Conservation (phyloP, 2,113 vertebrate species). For the Pantherophis guttatus region DNA sequence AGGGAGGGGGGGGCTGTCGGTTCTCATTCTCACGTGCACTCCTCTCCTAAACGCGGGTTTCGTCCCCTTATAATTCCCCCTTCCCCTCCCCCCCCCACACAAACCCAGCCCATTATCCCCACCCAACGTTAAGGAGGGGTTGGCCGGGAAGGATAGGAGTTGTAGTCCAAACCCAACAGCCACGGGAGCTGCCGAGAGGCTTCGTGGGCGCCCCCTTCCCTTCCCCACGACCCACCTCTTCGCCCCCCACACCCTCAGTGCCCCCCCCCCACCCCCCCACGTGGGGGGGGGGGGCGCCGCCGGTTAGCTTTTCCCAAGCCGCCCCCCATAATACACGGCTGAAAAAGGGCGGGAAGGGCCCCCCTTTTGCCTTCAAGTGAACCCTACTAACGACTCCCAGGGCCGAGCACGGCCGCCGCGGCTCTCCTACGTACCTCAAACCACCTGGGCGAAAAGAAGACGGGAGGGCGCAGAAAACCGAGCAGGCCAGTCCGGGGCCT, state of each 20-base stretch:
- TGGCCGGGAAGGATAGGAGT: background rate
- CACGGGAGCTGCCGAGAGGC: background rate
- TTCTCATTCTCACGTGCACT: background rate
- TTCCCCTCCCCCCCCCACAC: too few species aligned
- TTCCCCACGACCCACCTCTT: too few species aligned
- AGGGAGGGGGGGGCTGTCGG: background rate
- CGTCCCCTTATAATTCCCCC: background rate
- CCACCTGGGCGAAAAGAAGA: background rate
- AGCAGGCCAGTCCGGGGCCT: background rate
- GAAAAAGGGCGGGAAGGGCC: background rate
- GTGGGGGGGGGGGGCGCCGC: background rate
- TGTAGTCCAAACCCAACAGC: background rate
- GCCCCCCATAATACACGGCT: background rate
- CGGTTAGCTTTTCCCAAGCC: background rate
- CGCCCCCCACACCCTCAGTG: background rate
- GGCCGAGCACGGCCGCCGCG: background rate
- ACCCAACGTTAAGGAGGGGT: background rate
- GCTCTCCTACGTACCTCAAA: background rate
- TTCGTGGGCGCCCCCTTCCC: background rate
- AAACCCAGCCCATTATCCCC: background rate
- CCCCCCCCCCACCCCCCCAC: background rate
- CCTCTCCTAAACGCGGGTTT: background rate
- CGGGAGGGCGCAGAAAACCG: background rate
- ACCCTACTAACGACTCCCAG: background rate
- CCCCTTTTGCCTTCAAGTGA: too few species aligned